Evolutionary conservation across 35 echinoderm and acorn worm genomes (phyloP), one percentile per base, ranked within the genome.

Genomic region (Apostichopus parvimensis): DNA sequence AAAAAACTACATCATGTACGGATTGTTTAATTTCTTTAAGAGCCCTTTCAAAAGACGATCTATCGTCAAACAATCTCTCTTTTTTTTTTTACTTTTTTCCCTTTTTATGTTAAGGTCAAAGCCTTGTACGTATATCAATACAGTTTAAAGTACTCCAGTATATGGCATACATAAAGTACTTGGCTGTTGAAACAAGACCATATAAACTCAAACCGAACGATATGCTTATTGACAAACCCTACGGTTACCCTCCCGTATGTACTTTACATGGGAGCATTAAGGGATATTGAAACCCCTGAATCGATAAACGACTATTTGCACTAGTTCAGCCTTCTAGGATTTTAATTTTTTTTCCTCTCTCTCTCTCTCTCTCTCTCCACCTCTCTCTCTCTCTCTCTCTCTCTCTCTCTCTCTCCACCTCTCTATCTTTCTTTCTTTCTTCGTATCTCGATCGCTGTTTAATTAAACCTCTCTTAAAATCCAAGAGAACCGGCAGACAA

Each of bases 21-120:
- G 68, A 72, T 72, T 72, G 68, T 72, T 72, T 72, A 72, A 72
- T 72, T 72, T 72, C 68, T 72, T 72, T 72, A 72, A 72, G 68
- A 72, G 68, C 68, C 68, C 4, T 72, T 72, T 72, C 68, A 72
- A 77, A 13, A 9, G 9, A 77, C 75, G 9, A 77, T 77, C 75
- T 77, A 77, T 9, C 75, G 9, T 77, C 75, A 77, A 77, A 77
- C 75, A 77, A 72, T 77, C 9, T 77, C n/a, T n/a, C n/a, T 77
- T 77, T 20, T 75, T 75, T 75, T 18, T 7, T 80, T 80, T 9
- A 0, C 5, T 79, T 25, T 18, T 18, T 79, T 79, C 34, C 77
- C 14, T 79, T 5, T 79, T 25, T 13, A 80, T 6, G 78, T 80
- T 45, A 80, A 80, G 78, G 78, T 80, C 78, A 80, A 80, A 55